Evolutionary conservation across 2,888 invertebrate genomes (phyloP).

Genomic region (Ptilodon capucinus): DNA sequence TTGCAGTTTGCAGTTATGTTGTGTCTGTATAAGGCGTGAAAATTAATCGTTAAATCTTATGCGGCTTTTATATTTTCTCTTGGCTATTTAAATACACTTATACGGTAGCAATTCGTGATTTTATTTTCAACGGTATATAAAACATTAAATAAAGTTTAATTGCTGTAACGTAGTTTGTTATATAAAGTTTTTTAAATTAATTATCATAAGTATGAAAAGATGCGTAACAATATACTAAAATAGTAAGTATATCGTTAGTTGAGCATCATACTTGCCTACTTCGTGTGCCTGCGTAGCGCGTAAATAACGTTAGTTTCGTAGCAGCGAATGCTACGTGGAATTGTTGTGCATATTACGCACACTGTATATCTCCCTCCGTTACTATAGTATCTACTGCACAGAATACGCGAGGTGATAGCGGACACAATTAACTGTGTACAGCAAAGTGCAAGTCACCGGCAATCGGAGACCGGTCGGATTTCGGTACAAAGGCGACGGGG

Average conservation of each 20-base stretch:
- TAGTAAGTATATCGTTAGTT: no score
- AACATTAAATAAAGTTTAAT: slow-evolving; percentile 45
- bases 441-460: slow-evolving; percentile 74
- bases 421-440: slow-evolving; percentile 70
- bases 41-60: slow-evolving; percentile 53
- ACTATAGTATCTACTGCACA: slow-evolving; percentile 7
- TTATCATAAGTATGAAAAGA: no score
- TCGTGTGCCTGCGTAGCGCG: slow-evolving; percentile 37
- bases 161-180: background rate
- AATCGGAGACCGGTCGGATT: slow-evolving; percentile 69
- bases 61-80: slow-evolving; percentile 36
- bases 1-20: slow-evolving; percentile 58
- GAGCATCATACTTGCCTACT: background rate
- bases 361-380: background rate
- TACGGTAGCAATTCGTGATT: slow-evolving; percentile 20
- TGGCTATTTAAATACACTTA: slow-evolving; percentile 23
- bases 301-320: slow-evolving; percentile 46
- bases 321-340: slow-evolving; percentile 44
- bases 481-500: slow-evolving; percentile 60
- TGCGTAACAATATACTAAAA: no score
- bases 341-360: background rate
- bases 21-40: slow-evolving; percentile 43
- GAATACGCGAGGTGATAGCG: slow-evolving; percentile 23
- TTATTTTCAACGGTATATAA: slow-evolving; percentile 49
- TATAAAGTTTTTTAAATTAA: no score